phyloP scores from a whole-genome alignment of 1,140 invertebrate genomes.

The Drosophila malerkotliana region DNA sequence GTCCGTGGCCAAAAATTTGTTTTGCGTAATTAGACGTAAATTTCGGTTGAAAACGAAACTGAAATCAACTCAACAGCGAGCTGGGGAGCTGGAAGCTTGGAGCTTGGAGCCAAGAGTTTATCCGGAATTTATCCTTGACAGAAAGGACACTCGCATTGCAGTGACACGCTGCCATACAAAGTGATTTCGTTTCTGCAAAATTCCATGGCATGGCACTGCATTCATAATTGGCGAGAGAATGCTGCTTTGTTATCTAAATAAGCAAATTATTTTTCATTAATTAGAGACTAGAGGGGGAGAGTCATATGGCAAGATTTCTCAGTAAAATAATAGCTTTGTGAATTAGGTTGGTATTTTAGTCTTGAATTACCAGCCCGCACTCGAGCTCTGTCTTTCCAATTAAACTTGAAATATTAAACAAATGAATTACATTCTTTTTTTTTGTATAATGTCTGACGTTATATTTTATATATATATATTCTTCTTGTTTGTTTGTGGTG shows the following conservation, averaged over 20 bases:
- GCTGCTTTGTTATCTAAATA: background rate
- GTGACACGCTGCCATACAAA: too few species aligned
- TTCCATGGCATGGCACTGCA: background rate
- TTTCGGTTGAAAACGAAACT: conserved; percentile 9
- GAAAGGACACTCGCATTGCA: background rate
- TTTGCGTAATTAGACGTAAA: conserved; percentile 66
- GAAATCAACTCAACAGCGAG: background rate
- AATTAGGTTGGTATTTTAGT: too few species aligned
- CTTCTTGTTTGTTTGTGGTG: conserved; percentile 35
- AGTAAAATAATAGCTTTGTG: too few species aligned
- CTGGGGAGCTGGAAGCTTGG: too few species aligned
- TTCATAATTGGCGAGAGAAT: background rate
- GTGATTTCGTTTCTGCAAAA: background rate
- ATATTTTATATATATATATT: conserved; percentile 21
- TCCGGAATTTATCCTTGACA: background rate
- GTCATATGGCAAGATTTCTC: too few species aligned
- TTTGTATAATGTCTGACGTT: background rate
- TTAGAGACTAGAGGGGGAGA: background rate
- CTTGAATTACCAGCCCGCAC: too few species aligned
- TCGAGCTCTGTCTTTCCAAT: background rate
- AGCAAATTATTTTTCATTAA: background rate
- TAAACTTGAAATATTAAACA: background rate
- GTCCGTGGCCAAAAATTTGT: conserved; percentile 44
- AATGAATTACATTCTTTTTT: background rate
- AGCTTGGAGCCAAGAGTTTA: too few species aligned